Percentiles rank a stretch among this genome's conserved stretches.
These are phyloP conservation scores for Drosophila mercatorum DNA, from an alignment of 2,888 invertebrate genomes.

Conservation along the genomic window DNA sequence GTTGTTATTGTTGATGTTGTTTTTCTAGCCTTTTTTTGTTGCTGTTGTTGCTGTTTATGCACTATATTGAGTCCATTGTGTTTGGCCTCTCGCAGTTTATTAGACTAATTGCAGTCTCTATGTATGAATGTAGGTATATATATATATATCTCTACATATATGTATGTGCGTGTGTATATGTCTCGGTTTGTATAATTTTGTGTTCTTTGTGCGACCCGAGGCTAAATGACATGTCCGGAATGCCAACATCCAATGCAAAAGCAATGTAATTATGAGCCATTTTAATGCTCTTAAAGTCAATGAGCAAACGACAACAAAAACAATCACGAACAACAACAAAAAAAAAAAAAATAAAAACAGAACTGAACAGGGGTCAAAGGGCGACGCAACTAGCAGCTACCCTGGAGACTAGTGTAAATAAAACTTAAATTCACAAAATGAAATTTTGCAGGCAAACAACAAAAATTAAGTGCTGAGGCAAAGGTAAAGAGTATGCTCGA, in stretches of 20 bases:
- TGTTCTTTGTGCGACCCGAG: constrained; percentile 60
- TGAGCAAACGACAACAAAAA: constrained; percentile 28
- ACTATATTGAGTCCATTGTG: constrained; percentile 56
- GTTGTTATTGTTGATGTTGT: constrained; percentile 51
- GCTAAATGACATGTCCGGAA: constrained; percentile 73
- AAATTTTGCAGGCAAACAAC: neutral
- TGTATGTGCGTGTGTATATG: constrained; percentile 13
- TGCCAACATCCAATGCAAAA: constrained; percentile 53
- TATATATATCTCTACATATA: neutral
- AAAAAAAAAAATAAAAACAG: neutral
- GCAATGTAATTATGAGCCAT: constrained; percentile 71
- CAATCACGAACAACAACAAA: constrained; percentile 12
- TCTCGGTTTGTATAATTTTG: constrained; percentile 43
- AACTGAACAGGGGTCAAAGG: neutral
- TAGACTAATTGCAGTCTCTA: constrained; percentile 60
- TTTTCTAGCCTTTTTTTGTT: constrained; percentile 18
- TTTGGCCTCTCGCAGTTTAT: constrained; percentile 67
- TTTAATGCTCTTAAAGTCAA: constrained; percentile 75
- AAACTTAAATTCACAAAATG: neutral
- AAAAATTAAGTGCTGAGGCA: neutral
- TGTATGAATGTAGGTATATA: constrained; percentile 17
- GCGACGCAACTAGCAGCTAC: constrained; percentile 3
- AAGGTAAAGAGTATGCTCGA: neutral
- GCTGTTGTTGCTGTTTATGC: constrained; percentile 52
- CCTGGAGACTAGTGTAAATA: neutral